Percentiles rank a stretch among this genome's conserved stretches.
Evolutionary conservation across 2,888 invertebrate genomes (phyloP).

Genomic region (Drosophila maculinotata): DNA sequence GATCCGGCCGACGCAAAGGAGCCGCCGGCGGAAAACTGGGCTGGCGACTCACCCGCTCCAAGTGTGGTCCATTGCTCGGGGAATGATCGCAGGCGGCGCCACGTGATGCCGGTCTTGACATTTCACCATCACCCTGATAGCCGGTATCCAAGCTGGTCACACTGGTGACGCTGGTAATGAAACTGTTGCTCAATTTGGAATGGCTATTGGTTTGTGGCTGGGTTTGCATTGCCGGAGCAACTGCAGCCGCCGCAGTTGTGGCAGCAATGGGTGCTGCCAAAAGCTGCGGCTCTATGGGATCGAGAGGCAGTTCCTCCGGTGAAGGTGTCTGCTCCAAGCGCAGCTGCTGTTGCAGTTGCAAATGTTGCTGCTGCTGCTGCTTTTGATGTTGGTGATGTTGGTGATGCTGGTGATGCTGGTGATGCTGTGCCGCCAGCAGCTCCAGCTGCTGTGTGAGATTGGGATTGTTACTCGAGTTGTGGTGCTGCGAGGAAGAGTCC

Average conservation of each 20-base stretch:
- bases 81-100: slow-evolving; percentile 91
- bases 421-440: slow-evolving; percentile 83
- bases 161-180: slow-evolving; percentile 95
- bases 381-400: slow-evolving; percentile 62
- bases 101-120: slow-evolving; percentile 94
- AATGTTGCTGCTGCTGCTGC: slow-evolving; percentile 21
- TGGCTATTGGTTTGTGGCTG: neutral
- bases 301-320: slow-evolving; percentile 93
- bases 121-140: slow-evolving; percentile 96
- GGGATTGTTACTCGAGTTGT: no score
- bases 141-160: slow-evolving; percentile 97
- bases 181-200: slow-evolving; percentile 90
- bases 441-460: slow-evolving; percentile 82
- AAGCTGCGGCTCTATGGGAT: slow-evolving; percentile 87
- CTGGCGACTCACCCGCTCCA: slow-evolving; percentile 82
- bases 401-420: slow-evolving; percentile 70
- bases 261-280: slow-evolving; percentile 37
- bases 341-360: slow-evolving; percentile 73
- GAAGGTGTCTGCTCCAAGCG: slow-evolving; percentile 93
- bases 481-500: slow-evolving; percentile 85
- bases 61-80: slow-evolving; percentile 86
- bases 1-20: slow-evolving; percentile 90
- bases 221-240: neutral
- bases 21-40: slow-evolving; percentile 85
- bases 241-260: slow-evolving; percentile 16